Evolutionary conservation across 53 echinoderm and acorn worm species (phyloP).

Genomic region (Patiria pectinifera): DNA sequence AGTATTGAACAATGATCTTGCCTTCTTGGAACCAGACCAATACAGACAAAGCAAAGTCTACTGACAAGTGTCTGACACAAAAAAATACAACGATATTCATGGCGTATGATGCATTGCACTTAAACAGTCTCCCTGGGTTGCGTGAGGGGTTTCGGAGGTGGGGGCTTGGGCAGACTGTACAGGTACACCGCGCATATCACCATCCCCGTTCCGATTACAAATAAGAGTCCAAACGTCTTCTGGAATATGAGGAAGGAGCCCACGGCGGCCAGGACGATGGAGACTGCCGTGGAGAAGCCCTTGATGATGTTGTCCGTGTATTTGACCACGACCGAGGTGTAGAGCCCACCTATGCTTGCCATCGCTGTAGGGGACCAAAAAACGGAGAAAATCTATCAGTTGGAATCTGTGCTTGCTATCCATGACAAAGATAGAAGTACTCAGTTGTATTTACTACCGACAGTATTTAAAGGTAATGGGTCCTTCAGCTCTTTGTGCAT

Average conservation of each 20-base stretch:
- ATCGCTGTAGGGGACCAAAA: conserved; percentile 60
- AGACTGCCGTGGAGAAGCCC: conserved; percentile 95
- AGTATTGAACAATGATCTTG: neutral
- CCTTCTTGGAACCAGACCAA: neutral
- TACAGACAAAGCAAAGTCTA: neutral
- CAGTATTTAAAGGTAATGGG: no score
- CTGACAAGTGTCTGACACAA: neutral
- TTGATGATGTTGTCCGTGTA: conserved; percentile 99
- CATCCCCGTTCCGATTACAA: conserved; percentile 72
- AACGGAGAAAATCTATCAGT: neutral
- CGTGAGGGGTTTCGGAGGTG: conserved; percentile 29
- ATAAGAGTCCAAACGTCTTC: conserved; percentile 75
- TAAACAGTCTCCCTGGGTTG: conserved; percentile 67
- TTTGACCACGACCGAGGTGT: conserved; percentile 96
- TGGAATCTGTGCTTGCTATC: neutral
- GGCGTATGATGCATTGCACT: conserved; percentile 10
- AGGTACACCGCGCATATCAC: conserved; percentile 89
- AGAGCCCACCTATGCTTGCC: conserved; percentile 96
- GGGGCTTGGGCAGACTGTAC: conserved; percentile 88
- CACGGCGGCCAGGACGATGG: conserved; percentile 88
- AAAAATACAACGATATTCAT: neutral
- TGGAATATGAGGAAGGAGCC: conserved; percentile 84
- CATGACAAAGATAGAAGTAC: no score
- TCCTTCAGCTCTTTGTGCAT: no score
- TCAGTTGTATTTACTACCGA: no score